These are phyloP conservation scores for Cuniculus paca DNA, from an alignment of 2,797 vertebrate species.

Conservation along the genomic window DNA sequence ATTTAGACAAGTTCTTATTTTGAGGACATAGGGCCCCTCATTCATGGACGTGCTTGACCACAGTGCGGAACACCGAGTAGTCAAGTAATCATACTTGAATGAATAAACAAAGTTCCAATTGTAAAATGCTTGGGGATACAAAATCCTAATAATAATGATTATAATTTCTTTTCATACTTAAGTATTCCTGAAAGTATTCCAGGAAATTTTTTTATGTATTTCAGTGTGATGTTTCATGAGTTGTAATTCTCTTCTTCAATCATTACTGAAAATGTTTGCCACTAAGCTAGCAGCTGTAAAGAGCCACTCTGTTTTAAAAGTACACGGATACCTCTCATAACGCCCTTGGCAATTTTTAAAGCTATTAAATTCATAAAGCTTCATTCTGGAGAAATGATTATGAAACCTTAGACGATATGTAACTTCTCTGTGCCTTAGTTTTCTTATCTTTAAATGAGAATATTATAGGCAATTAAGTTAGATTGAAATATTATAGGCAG, in stretches of 20 bases:
- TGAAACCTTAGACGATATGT: not conserved
- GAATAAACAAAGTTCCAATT: not conserved
- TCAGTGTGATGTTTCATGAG: not conserved
- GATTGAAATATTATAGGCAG: not conserved
- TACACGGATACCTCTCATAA: not conserved
- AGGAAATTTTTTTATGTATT: not conserved
- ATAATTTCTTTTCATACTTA: not conserved
- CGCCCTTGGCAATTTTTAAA: not conserved
- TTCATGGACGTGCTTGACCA: not conserved
- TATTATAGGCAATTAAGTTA: not conserved
- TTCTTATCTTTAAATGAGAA: not conserved
- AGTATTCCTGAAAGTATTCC: not conserved
- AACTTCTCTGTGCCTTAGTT: not conserved
- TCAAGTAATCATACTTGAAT: not conserved
- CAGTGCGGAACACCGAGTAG: not conserved
- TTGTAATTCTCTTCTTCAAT: not conserved
- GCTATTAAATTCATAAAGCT: not conserved
- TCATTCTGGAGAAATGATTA: not conserved
- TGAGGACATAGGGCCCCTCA: not conserved
- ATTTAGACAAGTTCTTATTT: slow-evolving; percentile 9
- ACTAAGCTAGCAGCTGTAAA: not conserved
- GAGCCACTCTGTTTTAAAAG: not conserved
- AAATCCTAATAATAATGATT: not conserved
- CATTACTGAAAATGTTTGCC: not conserved
- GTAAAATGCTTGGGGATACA: not conserved